These are phyloP conservation scores for Mantis religiosa DNA, from an alignment of 2,888 invertebrate genomes.

Conservation along the genomic window DNA sequence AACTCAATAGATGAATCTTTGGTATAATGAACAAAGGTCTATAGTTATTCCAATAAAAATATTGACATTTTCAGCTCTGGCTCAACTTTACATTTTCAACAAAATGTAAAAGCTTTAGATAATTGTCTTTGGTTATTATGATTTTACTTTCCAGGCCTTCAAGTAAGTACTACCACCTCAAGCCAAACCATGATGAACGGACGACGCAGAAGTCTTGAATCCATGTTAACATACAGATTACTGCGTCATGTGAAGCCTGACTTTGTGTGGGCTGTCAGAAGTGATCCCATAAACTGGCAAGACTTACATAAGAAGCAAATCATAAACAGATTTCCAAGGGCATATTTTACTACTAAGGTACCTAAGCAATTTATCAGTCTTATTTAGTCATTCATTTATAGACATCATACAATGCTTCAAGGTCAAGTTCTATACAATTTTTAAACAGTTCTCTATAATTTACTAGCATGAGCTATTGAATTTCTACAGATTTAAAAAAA, in stretches of 20 bases:
- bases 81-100: too few species aligned
- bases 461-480: neutral
- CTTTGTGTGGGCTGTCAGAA: slow-evolving; percentile 85
- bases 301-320: slow-evolving; percentile 61
- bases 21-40: too few species aligned
- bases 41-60: too few species aligned
- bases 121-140: neutral
- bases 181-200: neutral
- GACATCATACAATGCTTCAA: too few species aligned
- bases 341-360: slow-evolving; percentile 90
- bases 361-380: neutral
- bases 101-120: too few species aligned
- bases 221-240: slow-evolving; percentile 68
- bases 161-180: neutral
- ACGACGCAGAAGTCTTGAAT: neutral
- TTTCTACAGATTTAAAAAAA: neutral
- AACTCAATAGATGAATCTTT: too few species aligned
- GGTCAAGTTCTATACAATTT: too few species aligned
- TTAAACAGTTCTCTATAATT: too few species aligned
- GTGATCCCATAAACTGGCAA: slow-evolving; percentile 75
- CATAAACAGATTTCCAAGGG: slow-evolving; percentile 77
- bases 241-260: slow-evolving; percentile 76
- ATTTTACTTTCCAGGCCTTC: neutral
- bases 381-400: too few species aligned
- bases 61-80: too few species aligned